phyloP scores from a whole-genome alignment of 2,888 invertebrate species.

The Muschampia plurimacula region DNA sequence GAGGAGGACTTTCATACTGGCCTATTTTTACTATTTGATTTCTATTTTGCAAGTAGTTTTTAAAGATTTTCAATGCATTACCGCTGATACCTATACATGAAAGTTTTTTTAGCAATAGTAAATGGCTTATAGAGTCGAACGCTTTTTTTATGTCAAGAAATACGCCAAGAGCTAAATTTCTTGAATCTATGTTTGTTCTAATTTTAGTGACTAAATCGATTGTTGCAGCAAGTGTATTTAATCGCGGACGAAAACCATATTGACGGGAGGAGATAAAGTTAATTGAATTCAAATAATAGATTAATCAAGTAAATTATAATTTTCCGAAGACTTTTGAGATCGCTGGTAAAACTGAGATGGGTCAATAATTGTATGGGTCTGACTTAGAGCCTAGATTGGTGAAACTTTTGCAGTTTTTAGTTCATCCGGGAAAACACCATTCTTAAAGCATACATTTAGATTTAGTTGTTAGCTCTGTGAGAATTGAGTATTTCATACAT shows the following conservation, averaged over 20 bases:
- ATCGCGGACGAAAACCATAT: conserved; percentile 38
- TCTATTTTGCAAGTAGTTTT: no score
- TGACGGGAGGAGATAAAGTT: neutral
- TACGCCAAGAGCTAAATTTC: neutral
- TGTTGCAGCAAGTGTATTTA: conserved; percentile 39
- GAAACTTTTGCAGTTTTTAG: no score
- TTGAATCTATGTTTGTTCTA: conserved; percentile 11
- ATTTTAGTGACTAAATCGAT: conserved; percentile 17
- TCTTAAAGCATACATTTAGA: no score
- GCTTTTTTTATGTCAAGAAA: conserved; percentile 14
- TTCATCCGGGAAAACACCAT: no score
- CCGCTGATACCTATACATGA: neutral
- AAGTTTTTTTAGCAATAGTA: neutral
- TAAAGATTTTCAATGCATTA: no score
- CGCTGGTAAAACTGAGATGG: conserved; percentile 39
- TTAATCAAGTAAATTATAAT: no score
- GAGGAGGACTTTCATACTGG: no score
- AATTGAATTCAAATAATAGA: no score
- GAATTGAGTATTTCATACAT: conserved; percentile 55
- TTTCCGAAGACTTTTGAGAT: conserved; percentile 36
- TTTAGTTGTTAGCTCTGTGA: no score
- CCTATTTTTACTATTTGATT: no score
- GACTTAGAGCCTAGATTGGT: no score
- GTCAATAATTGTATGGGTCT: conserved; percentile 31
- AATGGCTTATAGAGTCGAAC: conserved; percentile 2